Conservation (phyloP, 2,888 invertebrate genomes). For the Idaea straminata region DNA sequence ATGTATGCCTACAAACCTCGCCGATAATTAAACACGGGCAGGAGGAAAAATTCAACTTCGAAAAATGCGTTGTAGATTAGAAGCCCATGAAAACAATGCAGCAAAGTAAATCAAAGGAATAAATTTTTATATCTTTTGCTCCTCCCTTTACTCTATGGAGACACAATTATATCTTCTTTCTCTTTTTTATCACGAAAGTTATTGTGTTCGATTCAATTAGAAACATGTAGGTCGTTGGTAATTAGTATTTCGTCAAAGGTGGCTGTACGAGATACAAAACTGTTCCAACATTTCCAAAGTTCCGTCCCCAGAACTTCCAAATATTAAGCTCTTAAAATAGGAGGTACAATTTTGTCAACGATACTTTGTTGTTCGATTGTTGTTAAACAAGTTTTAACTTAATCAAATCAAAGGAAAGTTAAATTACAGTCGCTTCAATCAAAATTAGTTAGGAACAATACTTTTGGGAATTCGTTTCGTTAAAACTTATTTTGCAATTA, state of each 20-base stretch:
- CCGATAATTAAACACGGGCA: no score
- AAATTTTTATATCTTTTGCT: no score
- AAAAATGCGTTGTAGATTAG: no score
- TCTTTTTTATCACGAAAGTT: no score
- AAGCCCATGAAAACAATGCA: no score
- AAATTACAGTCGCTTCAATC: background rate
- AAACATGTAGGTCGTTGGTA: no score
- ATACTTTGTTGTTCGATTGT: background rate
- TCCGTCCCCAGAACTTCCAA: background rate
- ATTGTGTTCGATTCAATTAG: no score
- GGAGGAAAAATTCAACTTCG: no score
- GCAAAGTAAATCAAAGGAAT: no score
- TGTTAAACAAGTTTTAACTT: background rate
- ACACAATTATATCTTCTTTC: no score
- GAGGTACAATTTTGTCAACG: background rate
- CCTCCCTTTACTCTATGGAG: no score
- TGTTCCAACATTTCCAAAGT: background rate
- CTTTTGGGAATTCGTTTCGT: background rate
- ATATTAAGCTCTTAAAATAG: background rate
- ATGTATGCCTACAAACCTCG: background rate
- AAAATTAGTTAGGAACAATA: background rate
- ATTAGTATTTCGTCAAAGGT: background rate
- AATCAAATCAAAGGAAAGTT: slow-evolving; percentile 1
- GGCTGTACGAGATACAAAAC: background rate
- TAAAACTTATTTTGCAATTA: background rate